Base-by-base conservation (phyloP, 1,140 invertebrate species). In the Cheumatopsyche charites region DNA sequence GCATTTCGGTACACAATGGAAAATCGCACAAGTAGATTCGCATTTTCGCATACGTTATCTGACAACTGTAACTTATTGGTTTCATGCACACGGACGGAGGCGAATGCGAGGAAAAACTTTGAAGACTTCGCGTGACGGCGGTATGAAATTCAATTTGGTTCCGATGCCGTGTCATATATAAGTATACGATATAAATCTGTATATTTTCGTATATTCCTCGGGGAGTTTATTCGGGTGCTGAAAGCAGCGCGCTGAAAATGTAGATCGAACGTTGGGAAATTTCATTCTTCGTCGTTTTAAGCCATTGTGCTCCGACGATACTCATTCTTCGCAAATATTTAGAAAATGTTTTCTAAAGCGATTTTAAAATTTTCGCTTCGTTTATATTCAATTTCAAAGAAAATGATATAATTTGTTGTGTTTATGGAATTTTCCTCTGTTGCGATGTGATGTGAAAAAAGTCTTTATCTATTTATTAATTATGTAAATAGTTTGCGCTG, bases 101-200 rank as follows among this genome's bases (percentile, higher is more conserved):
- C 29, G 29, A 36, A 36, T 36, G 29, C 29, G 29, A 9, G 42
- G 23, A 41, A 66, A 66, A 66, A 66, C 63, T 66, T 66, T 66
- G 63, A 66, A 66, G 63, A 66, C 63, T 66, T 58, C 23, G 42
- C 63, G 43, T 66, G 63, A 66, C 63, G 63, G 36, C 21, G 42
- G 23, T 66, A 66, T 66, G 63, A 66, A 66, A 66, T 66, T 66
- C 63, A 66, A 66, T 66, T 66, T 66, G 63, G 41, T 1, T 2
- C 49, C 19, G 49, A 21, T 25, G 25, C 23, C 55, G 55, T 19
- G 17, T 23, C 19, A 13, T 21, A 11, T 58, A 70, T 62, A 52
- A 43, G 65, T 71, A 61, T 15, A 52, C 19, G n/a, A n/a, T n/a
- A n/a, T n/a, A n/a, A n/a, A n/a, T n/a, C n/a, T n/a, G n/a, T n/a